Percentiles rank a stretch among this genome's conserved stretches.
These are phyloP conservation scores for Eutrigla gurnardus DNA, from an alignment of 2,797 vertebrate genomes.

Conservation along the genomic window DNA sequence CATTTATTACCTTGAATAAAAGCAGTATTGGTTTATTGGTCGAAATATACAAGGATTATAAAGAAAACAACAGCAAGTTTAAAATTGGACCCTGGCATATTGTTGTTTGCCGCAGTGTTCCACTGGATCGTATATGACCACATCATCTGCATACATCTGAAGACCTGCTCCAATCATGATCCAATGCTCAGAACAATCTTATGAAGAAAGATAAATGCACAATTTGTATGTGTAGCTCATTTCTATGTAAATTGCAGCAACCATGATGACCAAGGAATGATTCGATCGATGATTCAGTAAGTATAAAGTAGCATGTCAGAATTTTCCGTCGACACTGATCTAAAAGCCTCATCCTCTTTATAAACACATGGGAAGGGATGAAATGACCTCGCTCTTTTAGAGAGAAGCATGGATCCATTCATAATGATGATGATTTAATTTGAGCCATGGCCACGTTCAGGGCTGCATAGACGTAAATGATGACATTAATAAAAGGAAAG, in stretches of 20 bases:
- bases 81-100: too few relatives aligned
- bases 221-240: background rate
- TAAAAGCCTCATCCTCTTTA: background rate
- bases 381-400: background rate
- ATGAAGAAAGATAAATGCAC: background rate
- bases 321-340: background rate
- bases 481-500: constrained; percentile 4
- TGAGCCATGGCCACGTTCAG: constrained; percentile 13
- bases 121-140: background rate
- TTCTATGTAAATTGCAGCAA: background rate
- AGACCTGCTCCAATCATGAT: background rate
- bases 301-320: background rate
- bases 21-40: too few relatives aligned
- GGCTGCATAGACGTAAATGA: background rate
- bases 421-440: background rate
- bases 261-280: background rate
- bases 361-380: background rate
- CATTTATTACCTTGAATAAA: too few relatives aligned
- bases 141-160: background rate
- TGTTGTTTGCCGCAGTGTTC: background rate
- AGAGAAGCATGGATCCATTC: constrained; percentile 11
- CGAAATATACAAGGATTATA: too few relatives aligned
- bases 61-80: too few relatives aligned
- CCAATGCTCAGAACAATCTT: background rate
- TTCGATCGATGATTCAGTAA: background rate